phyloP scores from a whole-genome alignment of 2,888 invertebrate genomes.

The Lycia hirtaria region DNA sequence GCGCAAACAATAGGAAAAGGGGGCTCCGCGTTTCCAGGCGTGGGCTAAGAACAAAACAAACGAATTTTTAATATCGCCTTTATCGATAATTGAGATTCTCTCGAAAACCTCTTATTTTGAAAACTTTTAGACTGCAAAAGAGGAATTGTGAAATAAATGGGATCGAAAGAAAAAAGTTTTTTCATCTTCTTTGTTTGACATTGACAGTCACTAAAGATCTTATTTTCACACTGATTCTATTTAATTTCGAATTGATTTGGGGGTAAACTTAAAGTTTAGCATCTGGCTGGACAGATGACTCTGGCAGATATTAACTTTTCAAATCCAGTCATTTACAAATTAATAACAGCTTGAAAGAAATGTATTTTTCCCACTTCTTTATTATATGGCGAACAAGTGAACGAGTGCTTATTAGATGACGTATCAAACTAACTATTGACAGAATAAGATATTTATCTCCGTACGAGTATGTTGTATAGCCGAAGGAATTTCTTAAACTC shows the following conservation, averaged over 20 bases:
- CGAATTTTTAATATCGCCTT: constrained; percentile 86
- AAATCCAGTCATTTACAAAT: background rate
- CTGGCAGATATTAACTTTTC: constrained; percentile 62
- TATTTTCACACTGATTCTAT: constrained; percentile 81
- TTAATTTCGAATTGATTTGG: constrained; percentile 80
- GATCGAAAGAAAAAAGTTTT: constrained; percentile 83
- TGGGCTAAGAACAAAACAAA: constrained; percentile 84
- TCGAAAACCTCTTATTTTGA: constrained; percentile 84
- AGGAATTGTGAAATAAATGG: constrained; percentile 82
- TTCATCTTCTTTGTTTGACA: constrained; percentile 86
- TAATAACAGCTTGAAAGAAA: background rate
- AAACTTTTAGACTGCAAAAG: constrained; percentile 83
- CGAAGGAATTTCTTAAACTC: too few relatives aligned
- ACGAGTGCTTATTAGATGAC: too few relatives aligned
- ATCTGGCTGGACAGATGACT: constrained; percentile 68
- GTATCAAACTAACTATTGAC: too few relatives aligned
- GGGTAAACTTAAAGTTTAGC: constrained; percentile 70
- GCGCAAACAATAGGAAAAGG: constrained; percentile 81
- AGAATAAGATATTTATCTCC: too few relatives aligned
- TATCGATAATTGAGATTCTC: constrained; percentile 85
- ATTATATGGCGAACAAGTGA: too few relatives aligned
- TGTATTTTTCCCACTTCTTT: background rate
- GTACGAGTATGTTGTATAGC: too few relatives aligned
- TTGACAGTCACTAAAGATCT: constrained; percentile 83
- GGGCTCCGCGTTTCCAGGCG: constrained; percentile 76